A percentile compares a stretch with the other conserved stretches of the same genome.
Conservation (phyloP, 2,797 vertebrate genomes). For the Oceanodroma leucorhoa region DNA sequence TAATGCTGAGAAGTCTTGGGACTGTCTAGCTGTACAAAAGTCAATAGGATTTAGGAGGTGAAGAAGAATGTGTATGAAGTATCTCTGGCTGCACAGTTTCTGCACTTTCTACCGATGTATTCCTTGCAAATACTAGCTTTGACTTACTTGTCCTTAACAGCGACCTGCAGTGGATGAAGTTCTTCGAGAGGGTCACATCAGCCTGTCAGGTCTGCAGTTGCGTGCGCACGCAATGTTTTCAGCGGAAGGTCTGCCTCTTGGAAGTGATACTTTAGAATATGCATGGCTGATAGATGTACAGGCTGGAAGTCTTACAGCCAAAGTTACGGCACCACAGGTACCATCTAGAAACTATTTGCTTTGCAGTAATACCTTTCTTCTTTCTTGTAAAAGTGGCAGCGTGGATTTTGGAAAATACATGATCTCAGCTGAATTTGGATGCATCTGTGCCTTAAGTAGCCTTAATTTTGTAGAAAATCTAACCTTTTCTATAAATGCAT, state of each 20-base stretch:
- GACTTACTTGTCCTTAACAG: conserved; percentile 69
- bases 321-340: conserved; percentile 95
- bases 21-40: neutral
- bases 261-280: conserved; percentile 92
- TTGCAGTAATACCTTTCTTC: neutral
- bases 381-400: neutral
- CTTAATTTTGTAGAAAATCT: neutral
- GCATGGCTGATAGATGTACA: conserved; percentile 97
- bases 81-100: neutral
- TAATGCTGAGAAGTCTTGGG: neutral
- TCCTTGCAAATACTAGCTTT: neutral
- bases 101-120: neutral
- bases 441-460: neutral
- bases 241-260: conserved; percentile 88
- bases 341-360: neutral
- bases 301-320: conserved; percentile 89
- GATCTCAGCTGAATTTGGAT: neutral
- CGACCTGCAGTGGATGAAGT: conserved; percentile 89
- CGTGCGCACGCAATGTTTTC: conserved; percentile 98
- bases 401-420: accelerated
- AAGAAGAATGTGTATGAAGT: neutral
- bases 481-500: neutral
- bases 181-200: conserved; percentile 92
- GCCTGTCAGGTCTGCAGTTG: conserved; percentile 92
- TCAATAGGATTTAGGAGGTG: neutral